Evolutionary conservation across 2,888 invertebrate species (phyloP), one percentile per base, ranked within the genome.

Genomic region (Myopa testacea): DNA sequence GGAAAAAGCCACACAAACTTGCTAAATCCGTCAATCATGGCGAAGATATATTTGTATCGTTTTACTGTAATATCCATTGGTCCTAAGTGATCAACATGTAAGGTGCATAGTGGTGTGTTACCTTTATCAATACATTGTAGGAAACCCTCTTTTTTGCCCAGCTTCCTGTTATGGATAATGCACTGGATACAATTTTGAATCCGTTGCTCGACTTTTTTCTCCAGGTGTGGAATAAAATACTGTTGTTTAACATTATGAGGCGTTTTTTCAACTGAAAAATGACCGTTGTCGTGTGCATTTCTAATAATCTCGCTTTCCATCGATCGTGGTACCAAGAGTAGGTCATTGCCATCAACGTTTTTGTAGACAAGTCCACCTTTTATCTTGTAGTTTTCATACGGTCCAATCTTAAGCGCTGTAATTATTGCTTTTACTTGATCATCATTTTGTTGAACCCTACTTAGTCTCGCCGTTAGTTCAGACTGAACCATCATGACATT

Each of bases 161-260:
- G 26, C 26, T 26, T 26, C 26, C 26, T 26, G 26, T 26, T 26
- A 26, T 26, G 26, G 26, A 26, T 26, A 26, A 26, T 26, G 26
- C 26, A 26, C 26, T 26, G 26, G 26, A 26, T 26, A 26, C 26
- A 26, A 26, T 26, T 26, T 26, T 26, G 26, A 26, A 26, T 26
- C 26, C 26, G 26, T 26, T 26, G 26, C 26, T 26, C 26, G 5
- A 19, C 19, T 71, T 71, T 52, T 34, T 34, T n/a, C 14, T 34
- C 19, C 6, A 52, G 12, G 34, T 71, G 71, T n/a, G 71, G 71
- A n/a, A 71, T 71, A 26, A 16, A 71, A 19, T 71, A 71, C 55
- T 50, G 16, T 3, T 71, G 71, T 45, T 52, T 16, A 55, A 71
- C 5, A 26, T 4, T 4, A 45, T 71, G 5, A 14, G 52, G 8